Percentiles rank a stretch among this genome's conserved stretches.
phyloP scores from a whole-genome alignment of 1,140 invertebrate species.

The Cydia splendana region DNA sequence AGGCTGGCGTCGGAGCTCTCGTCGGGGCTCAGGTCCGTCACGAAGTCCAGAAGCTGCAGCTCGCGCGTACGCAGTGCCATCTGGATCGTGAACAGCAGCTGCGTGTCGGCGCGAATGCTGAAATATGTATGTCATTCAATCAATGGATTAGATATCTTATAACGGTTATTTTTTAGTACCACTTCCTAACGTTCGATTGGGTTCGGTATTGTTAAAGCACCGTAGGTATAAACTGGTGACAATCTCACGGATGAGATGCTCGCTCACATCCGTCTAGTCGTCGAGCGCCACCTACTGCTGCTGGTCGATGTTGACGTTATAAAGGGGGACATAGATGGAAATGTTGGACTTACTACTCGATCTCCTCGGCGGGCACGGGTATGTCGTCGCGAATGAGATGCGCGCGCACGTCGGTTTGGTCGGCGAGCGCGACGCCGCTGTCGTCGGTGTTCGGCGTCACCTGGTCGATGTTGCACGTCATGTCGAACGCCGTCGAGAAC shows the following conservation, averaged over 20 bases:
- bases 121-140: conserved; percentile 31
- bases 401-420: conserved; percentile 70
- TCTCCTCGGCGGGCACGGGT: conserved; percentile 67
- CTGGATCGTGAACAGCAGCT: conserved; percentile 68
- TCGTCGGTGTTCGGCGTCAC: conserved; percentile 60
- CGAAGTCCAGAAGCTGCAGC: conserved; percentile 72
- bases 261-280: too few species aligned
- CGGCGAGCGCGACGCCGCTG: conserved; percentile 52
- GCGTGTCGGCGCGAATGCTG: conserved; percentile 68
- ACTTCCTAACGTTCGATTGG: too few species aligned
- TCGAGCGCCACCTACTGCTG: too few species aligned
- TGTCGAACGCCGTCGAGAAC: conserved; percentile 68
- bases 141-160: too few species aligned
- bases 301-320: too few species aligned
- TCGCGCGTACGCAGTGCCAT: conserved; percentile 53
- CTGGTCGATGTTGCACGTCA: conserved; percentile 79
- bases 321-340: too few species aligned
- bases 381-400: conserved; percentile 78
- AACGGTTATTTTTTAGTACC: too few species aligned
- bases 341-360: conserved; percentile 64
- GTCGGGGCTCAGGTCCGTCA: conserved; percentile 50
- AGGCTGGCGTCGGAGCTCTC: conserved; percentile 50
- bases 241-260: too few species aligned
- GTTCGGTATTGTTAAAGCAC: too few species aligned
- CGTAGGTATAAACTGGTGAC: too few species aligned